Evolutionary conservation across 2,888 invertebrate species (phyloP).

Genomic region (Leptura quadrifasciata): DNA sequence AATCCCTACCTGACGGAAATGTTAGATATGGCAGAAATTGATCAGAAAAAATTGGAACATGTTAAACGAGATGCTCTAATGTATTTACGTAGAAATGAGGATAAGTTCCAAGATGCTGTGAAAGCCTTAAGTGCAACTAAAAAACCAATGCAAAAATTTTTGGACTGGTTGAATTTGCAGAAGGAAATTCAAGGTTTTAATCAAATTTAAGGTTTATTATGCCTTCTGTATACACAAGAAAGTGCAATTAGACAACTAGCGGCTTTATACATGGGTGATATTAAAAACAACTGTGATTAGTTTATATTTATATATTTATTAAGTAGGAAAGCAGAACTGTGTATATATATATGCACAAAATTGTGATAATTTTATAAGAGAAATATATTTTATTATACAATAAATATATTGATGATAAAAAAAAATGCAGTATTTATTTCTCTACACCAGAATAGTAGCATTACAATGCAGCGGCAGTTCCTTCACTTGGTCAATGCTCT

Average conservation of each 20-base stretch:
- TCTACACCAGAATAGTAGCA: not conserved
- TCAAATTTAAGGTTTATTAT: constrained; percentile 17
- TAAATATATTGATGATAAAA: constrained; percentile 1
- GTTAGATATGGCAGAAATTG: constrained; percentile 87
- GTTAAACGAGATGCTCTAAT: constrained; percentile 85
- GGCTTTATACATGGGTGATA: constrained; percentile 22
- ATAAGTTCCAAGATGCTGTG: constrained; percentile 82
- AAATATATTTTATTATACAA: constrained; percentile 15
- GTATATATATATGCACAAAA: constrained; percentile 26
- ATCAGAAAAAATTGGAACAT: constrained; percentile 82
- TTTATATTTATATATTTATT: constrained; percentile 6
- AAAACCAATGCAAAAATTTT: constrained; percentile 70
- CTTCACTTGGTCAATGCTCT: too few relatives aligned
- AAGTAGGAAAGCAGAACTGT: not conserved
- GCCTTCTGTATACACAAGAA: constrained; percentile 18
- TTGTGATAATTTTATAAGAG: constrained; percentile 37
- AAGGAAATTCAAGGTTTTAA: constrained; percentile 66
- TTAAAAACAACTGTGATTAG: constrained; percentile 31
- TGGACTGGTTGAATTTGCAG: constrained; percentile 74
- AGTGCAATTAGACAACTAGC: constrained; percentile 5
- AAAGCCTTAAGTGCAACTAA: constrained; percentile 73
- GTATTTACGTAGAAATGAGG: constrained; percentile 88
- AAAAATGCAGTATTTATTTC: not conserved
- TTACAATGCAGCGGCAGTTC: too few relatives aligned
- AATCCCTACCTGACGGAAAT: constrained; percentile 91